These are phyloP conservation scores for Anoplius nigerrimus DNA, from an alignment of 2,888 invertebrate species.

Conservation along the genomic window DNA sequence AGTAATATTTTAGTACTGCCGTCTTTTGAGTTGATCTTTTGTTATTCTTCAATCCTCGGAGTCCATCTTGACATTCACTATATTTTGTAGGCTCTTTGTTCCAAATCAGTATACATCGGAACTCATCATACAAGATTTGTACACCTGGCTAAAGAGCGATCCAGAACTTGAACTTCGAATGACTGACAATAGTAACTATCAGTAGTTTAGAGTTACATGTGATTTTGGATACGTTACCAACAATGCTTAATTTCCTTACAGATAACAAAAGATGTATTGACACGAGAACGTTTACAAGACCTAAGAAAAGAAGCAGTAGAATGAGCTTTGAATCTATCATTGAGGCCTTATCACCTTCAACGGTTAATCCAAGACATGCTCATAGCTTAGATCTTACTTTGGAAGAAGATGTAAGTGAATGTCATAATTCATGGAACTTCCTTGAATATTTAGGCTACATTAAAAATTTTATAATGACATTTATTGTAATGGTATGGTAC, in stretches of 20 bases:
- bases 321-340: slow-evolving; percentile 78
- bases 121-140: slow-evolving; percentile 43
- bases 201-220: background rate
- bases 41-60: background rate
- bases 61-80: background rate
- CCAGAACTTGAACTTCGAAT: slow-evolving; percentile 25
- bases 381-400: slow-evolving; percentile 15
- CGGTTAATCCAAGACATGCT: too few relatives aligned
- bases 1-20: background rate
- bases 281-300: slow-evolving; percentile 83
- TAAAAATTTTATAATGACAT: slow-evolving; percentile 8
- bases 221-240: too few relatives aligned
- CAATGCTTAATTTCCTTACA: background rate
- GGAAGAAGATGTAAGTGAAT: slow-evolving; percentile 37
- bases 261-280: slow-evolving; percentile 76
- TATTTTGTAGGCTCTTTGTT: slow-evolving; percentile 51
- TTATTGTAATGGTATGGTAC: background rate
- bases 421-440: too few relatives aligned
- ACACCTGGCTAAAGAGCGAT: slow-evolving; percentile 54
- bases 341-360: slow-evolving; percentile 48
- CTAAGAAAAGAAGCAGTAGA: slow-evolving; percentile 79
- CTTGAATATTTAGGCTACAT: background rate
- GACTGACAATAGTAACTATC: slow-evolving; percentile 10
- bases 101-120: slow-evolving; percentile 38
- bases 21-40: background rate